Evolutionary conservation across 1,140 invertebrate species (phyloP), one percentile per base, ranked within the genome.

Genomic region (Drosophila albomicans): DNA sequence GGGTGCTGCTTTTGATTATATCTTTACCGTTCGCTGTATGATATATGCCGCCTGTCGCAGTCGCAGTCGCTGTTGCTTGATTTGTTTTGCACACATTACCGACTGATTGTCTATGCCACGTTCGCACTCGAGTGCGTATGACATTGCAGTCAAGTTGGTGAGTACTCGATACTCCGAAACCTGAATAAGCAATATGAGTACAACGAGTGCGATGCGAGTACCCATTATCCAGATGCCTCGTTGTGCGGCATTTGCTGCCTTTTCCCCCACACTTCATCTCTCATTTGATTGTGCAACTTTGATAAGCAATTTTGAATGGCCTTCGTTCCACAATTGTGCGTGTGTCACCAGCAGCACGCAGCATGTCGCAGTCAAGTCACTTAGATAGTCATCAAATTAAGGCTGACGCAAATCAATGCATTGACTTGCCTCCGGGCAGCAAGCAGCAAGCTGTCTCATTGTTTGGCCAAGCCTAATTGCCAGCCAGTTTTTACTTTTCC

Each of bases 1-100:
- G 69, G 52, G 70, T 28, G 70, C 54, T 56, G 59, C 54, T 45
- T 78, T 75, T 88, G 79, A 86, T 86, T 88, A 88, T 79, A 86
- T 86, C 82, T 79, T 51, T 51, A 28, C 38, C 49, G 46, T 16
- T 6, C 30, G 6, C 30, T 5, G 7, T 32, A 32, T 32, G 30
- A 32, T 32, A 32, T 8, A 20, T 52, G 51, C 5, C 13, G 51
- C 51, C 30, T n/a, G 20, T 25, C 20, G 20, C 20, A 25, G 20
- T 20, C 16, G 16, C 16, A 20, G 51, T 62, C 57, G 62, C 82
- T 73, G 82, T 82, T 88, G 82, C 84, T 77, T 82, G 84, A 86
- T 86, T 86, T 86, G 82, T 88, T 86, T 79, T 88, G 82, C 82
- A 86, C 82, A 88, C 82, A 86, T 82, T 86, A 82, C 84, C 79